Evolutionary conservation across 2,113 vertebrate species (phyloP), one percentile per base, ranked within the genome.

Genomic region (Aramus guarauna): DNA sequence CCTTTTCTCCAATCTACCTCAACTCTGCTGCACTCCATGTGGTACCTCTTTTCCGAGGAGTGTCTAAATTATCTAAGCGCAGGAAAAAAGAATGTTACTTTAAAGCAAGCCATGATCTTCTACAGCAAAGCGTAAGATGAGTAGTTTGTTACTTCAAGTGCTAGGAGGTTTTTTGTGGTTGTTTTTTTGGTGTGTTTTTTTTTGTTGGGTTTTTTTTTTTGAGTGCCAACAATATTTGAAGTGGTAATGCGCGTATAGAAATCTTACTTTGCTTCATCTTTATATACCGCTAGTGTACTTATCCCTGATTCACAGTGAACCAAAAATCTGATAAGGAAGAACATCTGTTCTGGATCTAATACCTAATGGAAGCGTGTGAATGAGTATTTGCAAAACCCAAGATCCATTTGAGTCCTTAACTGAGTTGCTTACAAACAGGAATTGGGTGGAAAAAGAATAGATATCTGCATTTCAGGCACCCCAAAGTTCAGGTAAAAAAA

Each of bases 101-200:
- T 95, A 91, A 91, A 97, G 91, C 69, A 72, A 88, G 52, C 74
- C 86, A 71, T 66, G 91, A 95, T 90, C 66, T 55, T 16, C 90
- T 69, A 94, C 75, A 85, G 84, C 77, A 80, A 83, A 95, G 37
- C 2, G 0, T 69, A 82, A 85, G 74, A 91, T 50, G 67, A 96
- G 63, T 79, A 83, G 90, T 93, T 95, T 90, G 74, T 95, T 90
- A 82, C 91, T 91, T 94, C 50, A 47, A 87, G 73, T 55, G 66
- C 62, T 83, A 72, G 47, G 52, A 67, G 62, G 43, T 43, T 43
- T 43, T 43, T 43, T 43, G 43, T 13, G 43, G 43, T 29, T 52
- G 26, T 23, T 60, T 37, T 45, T 36, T 7, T 36, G n/a, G n/a
- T n/a, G 41, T n/a, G n/a, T n/a, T 53, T 75, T 20, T 81, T 50